A percentile compares a stretch with the other conserved stretches of the same genome.
Evolutionary conservation across 1,140 invertebrate genomes (phyloP).

Genomic region (Drosophila bocqueti): DNA sequence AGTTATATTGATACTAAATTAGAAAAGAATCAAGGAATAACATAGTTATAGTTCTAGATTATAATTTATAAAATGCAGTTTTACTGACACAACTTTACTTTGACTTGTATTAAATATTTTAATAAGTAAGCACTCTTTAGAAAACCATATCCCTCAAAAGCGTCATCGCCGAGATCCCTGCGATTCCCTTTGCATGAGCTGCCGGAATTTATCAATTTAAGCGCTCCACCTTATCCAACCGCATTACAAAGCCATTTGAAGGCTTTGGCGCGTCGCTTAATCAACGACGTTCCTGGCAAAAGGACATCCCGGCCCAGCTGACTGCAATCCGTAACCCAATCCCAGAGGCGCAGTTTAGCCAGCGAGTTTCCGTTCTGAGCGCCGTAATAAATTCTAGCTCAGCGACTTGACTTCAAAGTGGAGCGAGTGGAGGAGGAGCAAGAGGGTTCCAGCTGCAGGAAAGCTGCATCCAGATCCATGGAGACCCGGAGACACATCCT

Average conservation of each 20-base stretch:
- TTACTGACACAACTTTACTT: background rate
- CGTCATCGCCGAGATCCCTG: conserved; percentile 1
- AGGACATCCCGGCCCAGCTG: conserved; percentile 45
- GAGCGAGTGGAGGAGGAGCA: background rate
- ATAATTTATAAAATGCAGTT: background rate
- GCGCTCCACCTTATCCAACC: conserved; percentile 30
- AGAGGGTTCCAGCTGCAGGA: background rate
- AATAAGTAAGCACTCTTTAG: background rate
- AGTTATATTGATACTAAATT: background rate
- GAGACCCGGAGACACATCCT: conserved; percentile 44
- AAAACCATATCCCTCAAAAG: background rate
- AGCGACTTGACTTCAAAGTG: conserved; percentile 55
- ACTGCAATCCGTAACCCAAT: conserved; percentile 53
- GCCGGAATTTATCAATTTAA: conserved; percentile 53
- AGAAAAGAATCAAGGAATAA: background rate
- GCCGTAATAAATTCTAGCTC: conserved; percentile 73
- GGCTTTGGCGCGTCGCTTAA: conserved; percentile 50
- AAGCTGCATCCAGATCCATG: conserved; percentile 17
- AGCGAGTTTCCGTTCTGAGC: conserved; percentile 72
- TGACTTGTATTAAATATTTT: background rate
- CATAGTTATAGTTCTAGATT: background rate
- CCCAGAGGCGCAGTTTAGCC: conserved; percentile 76
- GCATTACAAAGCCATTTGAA: conserved; percentile 54
- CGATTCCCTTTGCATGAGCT: conserved; percentile 10
- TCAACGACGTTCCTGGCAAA: conserved; percentile 41